phyloP scores from a whole-genome alignment of 2,113 vertebrate genomes.

The Halichoeres trimaculatus region DNA sequence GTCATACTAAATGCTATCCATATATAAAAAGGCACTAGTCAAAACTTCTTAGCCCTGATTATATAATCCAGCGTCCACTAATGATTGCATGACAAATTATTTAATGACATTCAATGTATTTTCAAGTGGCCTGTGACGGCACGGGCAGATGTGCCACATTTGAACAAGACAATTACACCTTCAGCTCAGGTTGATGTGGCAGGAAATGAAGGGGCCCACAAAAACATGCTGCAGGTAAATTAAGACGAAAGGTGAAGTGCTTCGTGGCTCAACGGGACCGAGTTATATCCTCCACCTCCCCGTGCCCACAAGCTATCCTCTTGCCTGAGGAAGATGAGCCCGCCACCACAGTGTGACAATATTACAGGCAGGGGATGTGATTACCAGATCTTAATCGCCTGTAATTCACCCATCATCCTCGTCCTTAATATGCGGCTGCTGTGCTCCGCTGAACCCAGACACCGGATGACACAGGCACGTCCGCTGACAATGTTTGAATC shows the following conservation, averaged over 20 bases:
- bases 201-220: constrained; percentile 40
- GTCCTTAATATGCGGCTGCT: constrained; percentile 68
- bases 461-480: constrained; percentile 45
- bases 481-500: constrained; percentile 57
- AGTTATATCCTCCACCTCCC: neutral
- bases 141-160: constrained; percentile 25
- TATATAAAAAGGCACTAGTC: too few relatives aligned
- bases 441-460: constrained; percentile 56
- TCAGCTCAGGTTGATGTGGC: constrained; percentile 41
- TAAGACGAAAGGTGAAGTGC: constrained; percentile 25
- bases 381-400: constrained; percentile 78
- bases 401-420: constrained; percentile 75
- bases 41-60: constrained; percentile 4
- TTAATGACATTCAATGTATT: neutral
- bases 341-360: constrained; percentile 43
- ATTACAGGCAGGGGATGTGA: constrained; percentile 69
- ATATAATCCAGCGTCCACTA: constrained; percentile 19
- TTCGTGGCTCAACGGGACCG: constrained; percentile 5
- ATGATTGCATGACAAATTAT: constrained; percentile 44
- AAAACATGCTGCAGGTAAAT: constrained; percentile 36
- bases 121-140: neutral
- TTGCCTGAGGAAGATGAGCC: constrained; percentile 45
- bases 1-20: too few relatives aligned
- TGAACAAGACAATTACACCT: constrained; percentile 45
- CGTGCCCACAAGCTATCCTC: constrained; percentile 22